Evolutionary conservation across 2,888 invertebrate genomes (phyloP).

Genomic region (Dioctria rufipes): DNA sequence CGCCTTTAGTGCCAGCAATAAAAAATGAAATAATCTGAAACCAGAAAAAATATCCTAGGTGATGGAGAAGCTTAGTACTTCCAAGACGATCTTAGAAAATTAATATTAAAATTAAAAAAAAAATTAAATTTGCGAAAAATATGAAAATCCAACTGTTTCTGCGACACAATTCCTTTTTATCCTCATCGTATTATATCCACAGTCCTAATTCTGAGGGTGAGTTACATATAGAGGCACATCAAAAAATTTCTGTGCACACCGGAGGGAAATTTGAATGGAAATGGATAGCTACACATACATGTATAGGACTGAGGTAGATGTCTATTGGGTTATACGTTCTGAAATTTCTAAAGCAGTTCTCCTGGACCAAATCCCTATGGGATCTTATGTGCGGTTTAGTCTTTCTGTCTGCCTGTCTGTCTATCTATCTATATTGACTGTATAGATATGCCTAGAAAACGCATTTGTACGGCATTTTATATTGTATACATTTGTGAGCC

Average conservation of each 20-base stretch:
- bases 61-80: background rate
- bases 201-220: background rate
- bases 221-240: background rate
- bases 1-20: too few species aligned
- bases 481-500: background rate
- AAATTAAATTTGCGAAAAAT: background rate
- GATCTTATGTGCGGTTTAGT: background rate
- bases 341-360: background rate
- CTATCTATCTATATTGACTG: background rate
- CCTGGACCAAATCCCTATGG: background rate
- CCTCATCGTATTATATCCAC: background rate
- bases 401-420: background rate
- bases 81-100: background rate
- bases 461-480: background rate
- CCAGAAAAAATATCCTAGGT: too few species aligned
- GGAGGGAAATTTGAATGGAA: background rate
- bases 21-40: too few species aligned
- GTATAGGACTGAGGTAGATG: background rate
- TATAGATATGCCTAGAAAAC: background rate
- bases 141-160: too few species aligned
- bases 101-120: background rate
- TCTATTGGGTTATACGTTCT: background rate
- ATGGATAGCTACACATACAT: background rate
- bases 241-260: background rate
- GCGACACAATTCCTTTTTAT: too few species aligned